A percentile compares a stretch with the other conserved stretches of the same genome.
phyloP scores from a whole-genome alignment of 64 coral and sea anemone species.

The Montipora foliosa region DNA sequence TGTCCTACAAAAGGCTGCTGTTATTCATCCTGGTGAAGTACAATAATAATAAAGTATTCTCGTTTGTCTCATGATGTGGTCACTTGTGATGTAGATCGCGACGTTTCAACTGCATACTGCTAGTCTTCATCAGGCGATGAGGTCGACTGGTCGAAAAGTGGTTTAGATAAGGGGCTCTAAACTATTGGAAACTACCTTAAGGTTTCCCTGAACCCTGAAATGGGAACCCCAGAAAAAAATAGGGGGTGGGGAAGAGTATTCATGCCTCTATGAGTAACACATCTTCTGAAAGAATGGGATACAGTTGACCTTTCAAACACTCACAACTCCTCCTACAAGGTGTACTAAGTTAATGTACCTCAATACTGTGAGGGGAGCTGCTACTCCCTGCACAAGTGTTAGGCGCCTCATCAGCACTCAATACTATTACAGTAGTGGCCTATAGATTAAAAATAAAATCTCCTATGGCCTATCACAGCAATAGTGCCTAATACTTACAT shows the following conservation, averaged over 20 bases:
- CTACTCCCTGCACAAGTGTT: background rate
- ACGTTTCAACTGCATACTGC: too few relatives aligned
- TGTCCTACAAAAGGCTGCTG: too few relatives aligned
- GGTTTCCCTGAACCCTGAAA: background rate
- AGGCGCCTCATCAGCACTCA: background rate
- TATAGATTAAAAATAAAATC: background rate
- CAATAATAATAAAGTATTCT: too few relatives aligned
- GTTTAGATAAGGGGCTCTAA: background rate
- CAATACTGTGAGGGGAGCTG: slow-evolving; percentile 5
- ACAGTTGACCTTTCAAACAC: slow-evolving; percentile 6
- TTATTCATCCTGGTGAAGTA: too few relatives aligned
- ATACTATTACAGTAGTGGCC: slow-evolving; percentile 14
- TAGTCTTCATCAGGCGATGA: too few relatives aligned
- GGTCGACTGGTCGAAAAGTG: too few relatives aligned
- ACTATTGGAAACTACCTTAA: background rate
- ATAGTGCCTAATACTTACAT: too few relatives aligned
- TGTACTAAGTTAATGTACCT: slow-evolving; percentile 5
- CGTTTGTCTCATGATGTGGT: too few relatives aligned
- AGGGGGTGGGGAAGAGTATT: background rate
- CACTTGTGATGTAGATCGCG: too few relatives aligned
- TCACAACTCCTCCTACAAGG: background rate
- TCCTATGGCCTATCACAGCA: background rate
- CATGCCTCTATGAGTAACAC: background rate
- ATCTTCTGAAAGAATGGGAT: background rate
- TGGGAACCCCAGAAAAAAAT: background rate